phyloP scores from a whole-genome alignment of 2,113 vertebrate genomes.

The Maccullochella peelii region DNA sequence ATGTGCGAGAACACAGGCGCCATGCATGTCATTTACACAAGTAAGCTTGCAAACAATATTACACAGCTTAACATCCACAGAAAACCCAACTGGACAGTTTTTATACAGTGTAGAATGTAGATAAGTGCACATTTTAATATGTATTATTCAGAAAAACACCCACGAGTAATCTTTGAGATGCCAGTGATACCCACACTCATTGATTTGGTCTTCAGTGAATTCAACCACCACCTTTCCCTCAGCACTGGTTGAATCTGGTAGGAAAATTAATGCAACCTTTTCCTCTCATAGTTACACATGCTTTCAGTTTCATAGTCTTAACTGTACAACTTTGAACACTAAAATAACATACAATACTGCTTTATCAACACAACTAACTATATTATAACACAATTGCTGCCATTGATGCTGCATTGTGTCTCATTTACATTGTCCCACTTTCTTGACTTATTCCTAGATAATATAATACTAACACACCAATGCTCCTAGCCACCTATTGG shows the following conservation, averaged over 20 bases:
- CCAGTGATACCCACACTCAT: constrained; percentile 16
- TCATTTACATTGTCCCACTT: constrained; percentile 16
- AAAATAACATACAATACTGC: neutral
- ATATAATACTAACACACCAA: constrained; percentile 1
- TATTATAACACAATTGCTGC: neutral
- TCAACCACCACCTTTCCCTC: neutral
- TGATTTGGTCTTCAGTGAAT: constrained; percentile 32
- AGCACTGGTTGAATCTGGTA: neutral
- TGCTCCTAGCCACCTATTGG: neutral
- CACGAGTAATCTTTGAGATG: constrained; percentile 2
- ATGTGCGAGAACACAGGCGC: neutral
- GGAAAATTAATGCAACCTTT: neutral
- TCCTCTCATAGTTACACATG: neutral
- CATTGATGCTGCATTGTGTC: neutral
- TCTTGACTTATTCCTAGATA: constrained; percentile 3
- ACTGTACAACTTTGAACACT: neutral
- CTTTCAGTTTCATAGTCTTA: neutral
- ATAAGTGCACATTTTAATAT: constrained; percentile 7
- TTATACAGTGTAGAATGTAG: neutral
- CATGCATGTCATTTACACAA: constrained; percentile 26
- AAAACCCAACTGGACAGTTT: neutral
- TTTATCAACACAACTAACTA: neutral
- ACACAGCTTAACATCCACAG: neutral
- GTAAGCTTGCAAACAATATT: constrained; percentile 22
- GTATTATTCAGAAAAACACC: constrained; percentile 1